These are phyloP conservation scores for Cyphomyrus discorhynchus DNA, from an alignment of 2,113 vertebrate species.

Conservation along the genomic window DNA sequence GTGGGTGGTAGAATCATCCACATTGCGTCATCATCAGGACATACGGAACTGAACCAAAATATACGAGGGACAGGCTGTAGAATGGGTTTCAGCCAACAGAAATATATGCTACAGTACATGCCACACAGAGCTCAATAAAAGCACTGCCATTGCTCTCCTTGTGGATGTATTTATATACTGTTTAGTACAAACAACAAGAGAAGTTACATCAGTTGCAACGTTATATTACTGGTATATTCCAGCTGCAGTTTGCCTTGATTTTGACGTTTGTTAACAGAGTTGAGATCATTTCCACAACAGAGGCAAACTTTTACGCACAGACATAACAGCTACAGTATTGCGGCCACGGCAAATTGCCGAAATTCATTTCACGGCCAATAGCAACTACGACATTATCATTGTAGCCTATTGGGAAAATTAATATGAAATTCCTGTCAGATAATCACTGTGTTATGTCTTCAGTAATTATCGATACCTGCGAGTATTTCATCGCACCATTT, in stretches of 20 bases:
- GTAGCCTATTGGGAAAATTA: neutral
- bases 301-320: neutral
- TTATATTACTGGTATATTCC: neutral
- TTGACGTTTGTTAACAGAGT: neutral
- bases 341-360: neutral
- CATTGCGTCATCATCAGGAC: neutral
- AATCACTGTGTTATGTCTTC: neutral
- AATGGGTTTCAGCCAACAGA: neutral
- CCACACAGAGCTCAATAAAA: neutral
- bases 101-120: neutral
- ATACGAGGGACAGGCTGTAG: neutral
- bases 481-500: neutral
- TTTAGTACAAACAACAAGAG: neutral
- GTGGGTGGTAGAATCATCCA: neutral
- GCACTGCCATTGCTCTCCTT: neutral
- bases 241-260: neutral
- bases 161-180: neutral
- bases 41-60: neutral
- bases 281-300: neutral
- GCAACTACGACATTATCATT: neutral
- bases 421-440: neutral
- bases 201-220: neutral
- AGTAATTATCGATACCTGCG: neutral
- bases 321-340: neutral
- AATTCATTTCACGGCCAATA: neutral